These are phyloP conservation scores for Echinometra lucunter DNA, from an alignment of 53 echinoderm and acorn worm genomes.

Conservation along the genomic window DNA sequence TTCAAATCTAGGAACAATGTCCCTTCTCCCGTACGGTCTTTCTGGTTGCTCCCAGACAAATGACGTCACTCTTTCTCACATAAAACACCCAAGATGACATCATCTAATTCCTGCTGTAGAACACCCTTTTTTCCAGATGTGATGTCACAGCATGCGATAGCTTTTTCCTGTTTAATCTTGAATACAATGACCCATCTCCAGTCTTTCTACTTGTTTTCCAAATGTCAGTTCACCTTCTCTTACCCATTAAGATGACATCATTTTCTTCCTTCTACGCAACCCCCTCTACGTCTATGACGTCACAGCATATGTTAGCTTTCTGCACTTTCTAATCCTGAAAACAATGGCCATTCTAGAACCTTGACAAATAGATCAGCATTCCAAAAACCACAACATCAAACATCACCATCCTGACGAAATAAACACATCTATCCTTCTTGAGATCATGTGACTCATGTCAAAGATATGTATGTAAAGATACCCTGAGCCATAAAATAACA, in stretches of 20 bases:
- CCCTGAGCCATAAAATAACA: no score
- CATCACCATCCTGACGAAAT: neutral
- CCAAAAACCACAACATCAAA: neutral
- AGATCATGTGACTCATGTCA: no score
- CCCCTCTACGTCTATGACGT: neutral
- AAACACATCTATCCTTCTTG: neutral
- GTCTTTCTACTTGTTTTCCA: neutral
- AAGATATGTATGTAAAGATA: no score
- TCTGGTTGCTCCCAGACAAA: no score
- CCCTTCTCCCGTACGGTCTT: no score
- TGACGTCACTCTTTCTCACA: no score
- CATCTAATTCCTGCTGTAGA: no score
- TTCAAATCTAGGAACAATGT: no score
- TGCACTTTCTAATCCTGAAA: neutral
- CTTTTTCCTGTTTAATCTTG: neutral
- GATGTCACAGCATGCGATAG: no score
- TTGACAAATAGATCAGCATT: neutral
- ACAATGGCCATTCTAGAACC: neutral
- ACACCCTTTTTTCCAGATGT: no score
- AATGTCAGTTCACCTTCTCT: neutral
- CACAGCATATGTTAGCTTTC: neutral
- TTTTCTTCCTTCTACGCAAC: neutral
- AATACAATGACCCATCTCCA: neutral
- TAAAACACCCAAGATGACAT: no score
- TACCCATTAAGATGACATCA: neutral